phyloP scores from a whole-genome alignment of 2,888 invertebrate species.

The Mylabris sibirica region DNA sequence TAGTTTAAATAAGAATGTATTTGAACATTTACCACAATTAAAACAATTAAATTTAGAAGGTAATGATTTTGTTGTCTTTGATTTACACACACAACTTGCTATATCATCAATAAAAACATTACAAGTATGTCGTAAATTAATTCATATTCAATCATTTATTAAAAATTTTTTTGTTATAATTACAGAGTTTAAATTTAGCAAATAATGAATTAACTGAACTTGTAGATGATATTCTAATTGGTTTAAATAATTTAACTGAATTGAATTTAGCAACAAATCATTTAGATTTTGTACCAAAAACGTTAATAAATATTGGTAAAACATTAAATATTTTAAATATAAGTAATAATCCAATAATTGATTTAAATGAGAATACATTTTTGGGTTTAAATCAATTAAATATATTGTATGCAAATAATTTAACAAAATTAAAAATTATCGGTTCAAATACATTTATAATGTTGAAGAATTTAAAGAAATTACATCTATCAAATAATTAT shows the following conservation, averaged over 20 bases:
- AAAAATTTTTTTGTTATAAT: conserved; percentile 10
- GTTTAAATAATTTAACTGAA: conserved; percentile 63
- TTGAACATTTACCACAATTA: conserved; percentile 71
- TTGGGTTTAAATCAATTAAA: conserved; percentile 65
- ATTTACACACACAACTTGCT: conserved; percentile 68
- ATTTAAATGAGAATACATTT: conserved; percentile 68
- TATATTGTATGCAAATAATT: conserved; percentile 69
- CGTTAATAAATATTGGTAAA: conserved; percentile 64
- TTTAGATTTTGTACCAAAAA: conserved; percentile 67
- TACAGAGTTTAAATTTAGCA: conserved; percentile 56
- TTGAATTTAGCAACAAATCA: conserved; percentile 70
- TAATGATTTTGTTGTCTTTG: conserved; percentile 69
- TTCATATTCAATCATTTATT: neutral
- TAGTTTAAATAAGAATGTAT: conserved; percentile 68
- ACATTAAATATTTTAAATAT: conserved; percentile 68
- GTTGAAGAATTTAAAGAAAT: conserved; percentile 47
- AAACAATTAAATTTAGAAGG: conserved; percentile 68
- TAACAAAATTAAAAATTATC: conserved; percentile 66
- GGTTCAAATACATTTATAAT: conserved; percentile 53
- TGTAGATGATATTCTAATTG: conserved; percentile 65
- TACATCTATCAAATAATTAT: conserved; percentile 52
- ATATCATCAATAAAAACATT: conserved; percentile 65
- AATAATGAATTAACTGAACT: conserved; percentile 68
- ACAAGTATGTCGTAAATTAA: conserved; percentile 60
- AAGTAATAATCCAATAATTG: conserved; percentile 68